Evolutionary conservation across 2,888 invertebrate genomes (phyloP).

Genomic region (Xanthia togata): DNA sequence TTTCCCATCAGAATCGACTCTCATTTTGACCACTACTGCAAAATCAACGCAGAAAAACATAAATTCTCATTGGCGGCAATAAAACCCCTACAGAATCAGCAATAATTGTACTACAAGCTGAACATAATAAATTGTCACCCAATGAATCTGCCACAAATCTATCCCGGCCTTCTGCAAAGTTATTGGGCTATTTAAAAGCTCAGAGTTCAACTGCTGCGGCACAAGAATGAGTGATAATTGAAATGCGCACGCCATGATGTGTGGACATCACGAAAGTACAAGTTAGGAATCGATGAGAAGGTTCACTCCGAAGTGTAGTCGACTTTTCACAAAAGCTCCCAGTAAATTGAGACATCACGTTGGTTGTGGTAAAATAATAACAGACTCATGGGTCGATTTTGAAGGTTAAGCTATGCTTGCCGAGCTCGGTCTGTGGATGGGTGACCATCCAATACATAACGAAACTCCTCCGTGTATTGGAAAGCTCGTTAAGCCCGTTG

Average conservation of each 20-base stretch:
- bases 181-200: slow-evolving; percentile 56
- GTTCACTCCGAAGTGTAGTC: neutral
- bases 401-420: neutral
- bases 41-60: slow-evolving; percentile 1
- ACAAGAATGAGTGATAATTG: slow-evolving; percentile 64
- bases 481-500: neutral
- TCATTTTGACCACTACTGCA: neutral
- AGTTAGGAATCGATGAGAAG: slow-evolving; percentile 35
- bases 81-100: slow-evolving; percentile 13
- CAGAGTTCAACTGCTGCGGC: slow-evolving; percentile 58
- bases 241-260: slow-evolving; percentile 66
- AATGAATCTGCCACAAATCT: slow-evolving; percentile 57
- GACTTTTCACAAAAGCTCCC: neutral
- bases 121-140: slow-evolving; percentile 29
- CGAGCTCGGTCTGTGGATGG: neutral
- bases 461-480: too few species aligned
- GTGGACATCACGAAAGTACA: slow-evolving; percentile 13
- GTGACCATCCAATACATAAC: neutral
- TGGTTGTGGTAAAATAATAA: neutral
- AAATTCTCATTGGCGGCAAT: slow-evolving; percentile 25
- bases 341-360: too few species aligned
- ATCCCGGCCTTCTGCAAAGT: slow-evolving; percentile 41
- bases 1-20: neutral
- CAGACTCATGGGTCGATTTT: neutral
- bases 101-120: neutral